phyloP scores from a whole-genome alignment of 2,888 invertebrate species.

The Cetonia aurata region DNA sequence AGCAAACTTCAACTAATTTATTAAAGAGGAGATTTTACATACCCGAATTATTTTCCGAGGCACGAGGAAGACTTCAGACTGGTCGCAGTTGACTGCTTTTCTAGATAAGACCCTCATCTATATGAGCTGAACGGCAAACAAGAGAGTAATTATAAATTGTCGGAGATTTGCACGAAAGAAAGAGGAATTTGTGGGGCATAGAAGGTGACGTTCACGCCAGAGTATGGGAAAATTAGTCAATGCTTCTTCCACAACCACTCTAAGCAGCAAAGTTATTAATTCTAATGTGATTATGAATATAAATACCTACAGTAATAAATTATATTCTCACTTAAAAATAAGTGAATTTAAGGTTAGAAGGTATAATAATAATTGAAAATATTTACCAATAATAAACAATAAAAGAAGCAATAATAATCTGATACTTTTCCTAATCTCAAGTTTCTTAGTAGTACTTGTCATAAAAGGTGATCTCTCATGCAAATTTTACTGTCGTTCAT shows the following conservation, averaged over 20 bases:
- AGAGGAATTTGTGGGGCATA: conserved; percentile 19
- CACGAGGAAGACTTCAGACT: conserved; percentile 14
- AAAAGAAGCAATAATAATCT: too few relatives aligned
- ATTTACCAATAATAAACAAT: too few relatives aligned
- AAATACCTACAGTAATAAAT: too few relatives aligned
- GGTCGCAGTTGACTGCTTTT: conserved; percentile 24
- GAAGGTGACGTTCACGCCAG: background rate
- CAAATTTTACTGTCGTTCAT: too few relatives aligned
- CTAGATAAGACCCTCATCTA: conserved; percentile 37
- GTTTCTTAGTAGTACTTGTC: too few relatives aligned
- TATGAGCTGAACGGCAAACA: conserved; percentile 30
- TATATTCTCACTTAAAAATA: too few relatives aligned
- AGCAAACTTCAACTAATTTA: conserved; percentile 29
- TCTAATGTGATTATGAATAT: too few relatives aligned
- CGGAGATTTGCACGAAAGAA: conserved; percentile 26
- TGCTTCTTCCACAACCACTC: background rate
- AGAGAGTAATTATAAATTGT: conserved; percentile 37
- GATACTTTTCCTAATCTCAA: too few relatives aligned
- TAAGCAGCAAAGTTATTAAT: background rate
- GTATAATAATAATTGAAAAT: too few relatives aligned
- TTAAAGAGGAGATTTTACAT: conserved; percentile 18
- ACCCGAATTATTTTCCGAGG: conserved; percentile 28
- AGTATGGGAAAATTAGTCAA: background rate
- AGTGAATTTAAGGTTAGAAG: too few relatives aligned
- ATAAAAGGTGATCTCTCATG: too few relatives aligned